Evolutionary conservation across 2,797 vertebrate genomes (phyloP), one percentile per base, ranked within the genome.

Genomic region (Rhynchonycteris naso): DNA sequence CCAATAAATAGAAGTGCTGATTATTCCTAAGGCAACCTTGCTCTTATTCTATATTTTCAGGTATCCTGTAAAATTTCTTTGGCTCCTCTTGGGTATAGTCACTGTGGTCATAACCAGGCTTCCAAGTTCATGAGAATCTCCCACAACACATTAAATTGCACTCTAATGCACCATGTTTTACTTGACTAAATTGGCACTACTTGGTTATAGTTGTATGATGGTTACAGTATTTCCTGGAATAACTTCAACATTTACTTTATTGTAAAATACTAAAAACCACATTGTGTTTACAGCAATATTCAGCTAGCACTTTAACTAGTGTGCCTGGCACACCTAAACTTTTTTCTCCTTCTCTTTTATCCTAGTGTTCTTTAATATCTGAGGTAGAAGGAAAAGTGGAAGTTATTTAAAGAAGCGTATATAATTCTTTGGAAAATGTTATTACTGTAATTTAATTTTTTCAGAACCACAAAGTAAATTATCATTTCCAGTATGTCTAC

Each of bases 101-200:
- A 92, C 35, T 43, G 33, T 52, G 50, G 65, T 82, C 85, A 74
- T 93, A 88, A 91, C 8, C 59, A 93, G 76, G 72, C 52, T 69
- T 87, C 91, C 68, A 89, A 66, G 78, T 92, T 95, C 69, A 90
- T 95, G 84, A 96, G 94, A 92, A 95, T 58, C 87, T 96, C 90
- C 79, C 11, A 13, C 66, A 63, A 63, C 47, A 90, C 54, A 68
- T 66, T 72, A 93, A 85, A 86, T 56, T 66, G 35, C 26, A 81
- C 68, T 75, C 92, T 10, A 52, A 72, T 47, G 83, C 38, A 90
- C 72, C 80, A n/a, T 82, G 59, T 66, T 75, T 91, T 72, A 76
- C 26, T 89, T 88, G 26, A 47, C 82, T 94, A 79, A 93, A 65
- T 93, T 74, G 88, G 82, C 16, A 50, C 35, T 50, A 50, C 26